phyloP scores from a whole-genome alignment of 1,140 invertebrate species.

The Drosophila punjabiensis region DNA sequence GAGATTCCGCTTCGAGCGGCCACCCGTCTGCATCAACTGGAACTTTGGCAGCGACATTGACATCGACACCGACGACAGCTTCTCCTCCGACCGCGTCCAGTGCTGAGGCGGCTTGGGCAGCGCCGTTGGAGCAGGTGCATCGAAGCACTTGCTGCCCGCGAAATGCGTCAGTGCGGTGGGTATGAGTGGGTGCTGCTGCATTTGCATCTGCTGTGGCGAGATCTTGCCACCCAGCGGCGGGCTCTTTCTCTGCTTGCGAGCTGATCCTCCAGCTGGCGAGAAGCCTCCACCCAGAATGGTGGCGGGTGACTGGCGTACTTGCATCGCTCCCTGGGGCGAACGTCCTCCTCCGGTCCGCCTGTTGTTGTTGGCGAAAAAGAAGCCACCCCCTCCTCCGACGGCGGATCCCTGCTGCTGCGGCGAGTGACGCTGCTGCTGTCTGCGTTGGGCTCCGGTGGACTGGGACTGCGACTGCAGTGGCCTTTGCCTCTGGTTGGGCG shows the following conservation, averaged over 20 bases:
- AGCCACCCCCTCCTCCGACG: slow-evolving; percentile 57
- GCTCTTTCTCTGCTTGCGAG: slow-evolving; percentile 75
- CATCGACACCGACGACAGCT: slow-evolving; percentile 56
- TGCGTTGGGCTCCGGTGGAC: slow-evolving; percentile 61
- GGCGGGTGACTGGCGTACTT: slow-evolving; percentile 74
- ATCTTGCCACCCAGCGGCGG: slow-evolving; percentile 72
- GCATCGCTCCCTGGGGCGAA: slow-evolving; percentile 58
- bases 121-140: slow-evolving; percentile 87
- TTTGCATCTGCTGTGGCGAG: slow-evolving; percentile 63
- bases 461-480: slow-evolving; percentile 70
- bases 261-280: slow-evolving; percentile 60
- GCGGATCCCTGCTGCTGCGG: slow-evolving; percentile 58
- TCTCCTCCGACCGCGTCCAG: slow-evolving; percentile 86
- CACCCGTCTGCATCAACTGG: slow-evolving; percentile 60
- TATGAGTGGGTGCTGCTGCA: slow-evolving; percentile 65
- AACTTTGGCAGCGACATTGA: slow-evolving; percentile 67
- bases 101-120: slow-evolving; percentile 88
- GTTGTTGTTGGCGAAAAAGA: slow-evolving; percentile 73
- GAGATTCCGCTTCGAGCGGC: slow-evolving; percentile 82
- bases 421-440: slow-evolving; percentile 66
- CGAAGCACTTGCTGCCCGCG: slow-evolving; percentile 88
- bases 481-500: slow-evolving; percentile 55
- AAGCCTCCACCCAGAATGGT: slow-evolving; percentile 79
- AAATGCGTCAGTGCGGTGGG: slow-evolving; percentile 86
- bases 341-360: slow-evolving; percentile 56